Evolutionary conservation across 92 coral and sea anemone genomes (phyloP).

Genomic region (Hydrozoanthus gracilis): DNA sequence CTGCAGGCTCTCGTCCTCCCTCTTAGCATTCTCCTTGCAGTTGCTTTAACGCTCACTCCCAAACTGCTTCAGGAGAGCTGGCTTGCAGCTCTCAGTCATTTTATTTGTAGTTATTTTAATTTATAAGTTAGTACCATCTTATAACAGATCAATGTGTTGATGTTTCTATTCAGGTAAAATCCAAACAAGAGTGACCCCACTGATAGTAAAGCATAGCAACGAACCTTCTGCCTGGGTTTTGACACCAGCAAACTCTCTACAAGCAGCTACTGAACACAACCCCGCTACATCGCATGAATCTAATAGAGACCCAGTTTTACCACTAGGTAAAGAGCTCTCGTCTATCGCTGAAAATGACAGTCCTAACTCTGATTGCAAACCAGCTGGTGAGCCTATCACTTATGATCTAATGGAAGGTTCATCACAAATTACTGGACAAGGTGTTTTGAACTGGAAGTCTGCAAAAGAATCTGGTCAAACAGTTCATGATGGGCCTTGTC

Average conservation of each 20-base stretch:
- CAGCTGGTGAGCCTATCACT: not conserved
- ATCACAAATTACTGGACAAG: not conserved
- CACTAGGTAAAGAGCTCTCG: not conserved
- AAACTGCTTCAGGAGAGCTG: no score
- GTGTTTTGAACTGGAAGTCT: not conserved
- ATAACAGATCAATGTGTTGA: not conserved
- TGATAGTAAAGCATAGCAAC: conserved; percentile 70
- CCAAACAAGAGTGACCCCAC: conserved; percentile 56
- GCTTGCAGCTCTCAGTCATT: not conserved
- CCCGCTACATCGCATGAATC: not conserved
- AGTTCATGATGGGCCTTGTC: not conserved
- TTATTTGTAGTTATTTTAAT: not conserved
- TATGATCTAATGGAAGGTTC: not conserved
- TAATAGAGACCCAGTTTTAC: not conserved
- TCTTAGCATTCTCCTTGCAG: no score
- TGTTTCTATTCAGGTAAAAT: conserved; percentile 36
- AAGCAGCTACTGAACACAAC: not conserved
- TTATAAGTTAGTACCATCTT: no score
- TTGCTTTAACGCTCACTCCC: no score
- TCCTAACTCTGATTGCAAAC: not conserved
- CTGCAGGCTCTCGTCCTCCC: no score
- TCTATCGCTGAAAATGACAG: not conserved
- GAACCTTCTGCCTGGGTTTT: conserved; percentile 79
- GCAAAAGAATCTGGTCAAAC: not conserved
- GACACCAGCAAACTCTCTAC: conserved; percentile 49